Evolutionary conservation across 2,113 vertebrate genomes (phyloP).

Genomic region (Hippopotamus amphibius): DNA sequence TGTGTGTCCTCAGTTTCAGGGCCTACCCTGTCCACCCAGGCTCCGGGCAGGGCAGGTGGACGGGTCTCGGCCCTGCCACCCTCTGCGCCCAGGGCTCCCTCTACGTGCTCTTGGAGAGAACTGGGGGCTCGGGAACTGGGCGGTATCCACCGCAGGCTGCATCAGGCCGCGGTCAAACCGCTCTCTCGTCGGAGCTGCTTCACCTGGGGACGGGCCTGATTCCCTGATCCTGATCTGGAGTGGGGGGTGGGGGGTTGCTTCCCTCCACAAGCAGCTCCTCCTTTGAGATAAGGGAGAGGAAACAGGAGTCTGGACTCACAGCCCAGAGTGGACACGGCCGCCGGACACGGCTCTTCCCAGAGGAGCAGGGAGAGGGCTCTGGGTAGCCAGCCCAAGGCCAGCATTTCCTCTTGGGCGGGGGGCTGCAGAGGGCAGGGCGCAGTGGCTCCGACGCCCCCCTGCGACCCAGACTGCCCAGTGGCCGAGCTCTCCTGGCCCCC

Average conservation of each 20-base stretch:
- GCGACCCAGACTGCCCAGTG: neutral
- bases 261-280: neutral
- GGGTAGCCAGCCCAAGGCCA: neutral
- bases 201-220: neutral
- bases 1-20: fast-evolving
- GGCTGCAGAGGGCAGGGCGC: neutral
- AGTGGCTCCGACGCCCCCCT: neutral
- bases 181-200: neutral
- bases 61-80: neutral
- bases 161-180: too few relatives aligned
- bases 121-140: too few relatives aligned
- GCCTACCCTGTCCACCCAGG: too few relatives aligned
- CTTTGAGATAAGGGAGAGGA: neutral
- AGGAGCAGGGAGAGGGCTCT: neutral
- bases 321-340: neutral
- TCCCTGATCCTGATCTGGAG: too few relatives aligned
- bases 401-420: fast-evolving
- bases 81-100: fast-evolving
- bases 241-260: fast-evolving
- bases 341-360: neutral
- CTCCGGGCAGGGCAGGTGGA: neutral
- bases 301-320: neutral
- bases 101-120: neutral
- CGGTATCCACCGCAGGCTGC: too few relatives aligned
- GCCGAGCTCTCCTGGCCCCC: neutral